Conservation (phyloP, 2,888 invertebrate genomes). For the Theretra japonica region DNA sequence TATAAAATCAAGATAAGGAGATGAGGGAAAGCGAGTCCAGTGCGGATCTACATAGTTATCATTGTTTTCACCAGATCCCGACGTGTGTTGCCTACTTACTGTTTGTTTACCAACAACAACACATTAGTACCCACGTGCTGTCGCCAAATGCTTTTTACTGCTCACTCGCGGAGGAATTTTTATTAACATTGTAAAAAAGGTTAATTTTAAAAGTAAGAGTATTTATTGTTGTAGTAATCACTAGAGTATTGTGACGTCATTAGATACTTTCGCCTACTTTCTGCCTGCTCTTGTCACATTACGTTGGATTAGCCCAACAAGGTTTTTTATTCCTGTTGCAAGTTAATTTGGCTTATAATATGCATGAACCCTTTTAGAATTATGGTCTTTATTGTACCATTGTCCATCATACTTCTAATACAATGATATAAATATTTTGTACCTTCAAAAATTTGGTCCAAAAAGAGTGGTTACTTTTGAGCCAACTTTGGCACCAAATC, state of each 20-base stretch:
- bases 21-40: conserved; percentile 17
- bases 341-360: too few species aligned
- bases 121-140: conserved; percentile 2
- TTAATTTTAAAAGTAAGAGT: too few species aligned
- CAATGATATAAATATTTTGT: not conserved
- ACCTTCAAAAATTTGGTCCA: too few species aligned
- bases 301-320: too few species aligned
- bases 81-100: not conserved
- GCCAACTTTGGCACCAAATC: not conserved
- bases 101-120: not conserved
- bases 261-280: too few species aligned
- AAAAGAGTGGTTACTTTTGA: not conserved
- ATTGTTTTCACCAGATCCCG: conserved; percentile 14
- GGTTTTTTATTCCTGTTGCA: too few species aligned
- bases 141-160: conserved; percentile 1
- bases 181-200: not conserved
- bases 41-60: not conserved
- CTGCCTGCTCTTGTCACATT: too few species aligned
- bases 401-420: not conserved
- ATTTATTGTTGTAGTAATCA: too few species aligned
- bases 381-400: too few species aligned
- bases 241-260: too few species aligned
- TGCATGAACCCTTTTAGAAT: too few species aligned
- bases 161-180: not conserved
- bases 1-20: not conserved